Evolutionary conservation across 2,113 vertebrate genomes (phyloP), one percentile per base, ranked within the genome.

Genomic region (Nansenia antarctica): DNA sequence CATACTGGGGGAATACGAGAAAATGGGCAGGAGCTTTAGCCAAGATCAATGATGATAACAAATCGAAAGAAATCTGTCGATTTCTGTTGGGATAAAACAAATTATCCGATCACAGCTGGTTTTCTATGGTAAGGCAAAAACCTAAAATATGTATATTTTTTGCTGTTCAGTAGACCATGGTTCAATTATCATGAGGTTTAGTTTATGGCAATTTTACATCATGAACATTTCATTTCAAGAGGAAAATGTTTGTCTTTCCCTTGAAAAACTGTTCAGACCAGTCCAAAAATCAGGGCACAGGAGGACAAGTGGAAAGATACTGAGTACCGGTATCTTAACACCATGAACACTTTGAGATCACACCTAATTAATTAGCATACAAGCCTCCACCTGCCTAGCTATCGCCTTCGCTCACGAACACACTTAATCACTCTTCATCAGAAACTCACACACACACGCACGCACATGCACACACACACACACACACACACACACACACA

Each of bases 371-470:
- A 82, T 79, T 74, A 72, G 54, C 24, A 18, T 20, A 59, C 1
- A 53, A 65, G 31, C 30, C 9, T 1, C 35, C 57, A 39, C 61
- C 58, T 64, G 64, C 35, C 63, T 74, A n/a, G n/a, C n/a, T n/a
- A 14, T 67, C 67, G 35, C 37, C 37, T 64, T 24, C 37, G 61
- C 1, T 6, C 20, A 59, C 42, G 27, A 45, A 54, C 11, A 72
- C 67, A 59, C 77, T 81, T 84, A 77, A 84, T 82, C 63, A 85
- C 70, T 31, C 73, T 67, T 59, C 7, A 70, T 18, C 37, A 3
- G n/a, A n/a, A n/a, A n/a, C n/a, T n/a, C n/a, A n/a, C n/a, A n/a
- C n/a, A n/a, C n/a, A n/a, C n/a, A n/a, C n/a, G n/a, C n/a, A n/a
- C n/a, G n/a, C n/a, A n/a, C n/a, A n/a, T n/a, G n/a, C n/a, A n/a